phyloP scores from a whole-genome alignment of 2,888 invertebrate genomes.

The Epinotia ramella region DNA sequence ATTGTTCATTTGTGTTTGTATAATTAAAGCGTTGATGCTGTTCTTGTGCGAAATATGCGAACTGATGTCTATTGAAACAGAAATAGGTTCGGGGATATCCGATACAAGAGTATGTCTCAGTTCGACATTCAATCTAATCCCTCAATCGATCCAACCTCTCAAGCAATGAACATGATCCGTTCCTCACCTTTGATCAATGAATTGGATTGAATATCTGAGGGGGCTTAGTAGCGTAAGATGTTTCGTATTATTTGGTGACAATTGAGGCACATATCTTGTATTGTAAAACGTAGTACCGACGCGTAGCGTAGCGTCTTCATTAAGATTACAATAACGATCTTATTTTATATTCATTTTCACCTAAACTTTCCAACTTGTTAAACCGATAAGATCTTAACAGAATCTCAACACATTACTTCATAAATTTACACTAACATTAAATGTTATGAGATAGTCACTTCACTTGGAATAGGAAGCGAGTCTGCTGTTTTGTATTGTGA shows the following conservation, averaged over 20 bases:
- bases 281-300: constrained; percentile 62
- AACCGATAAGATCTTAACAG: constrained; percentile 61
- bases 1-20: constrained; percentile 83
- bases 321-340: constrained; percentile 53
- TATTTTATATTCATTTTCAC: constrained; percentile 53
- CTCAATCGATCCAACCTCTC: neutral
- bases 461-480: constrained; percentile 54
- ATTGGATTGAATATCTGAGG: constrained; percentile 4
- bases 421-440: constrained; percentile 61
- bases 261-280: constrained; percentile 73
- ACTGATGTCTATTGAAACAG: neutral
- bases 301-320: constrained; percentile 53
- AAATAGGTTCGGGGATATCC: constrained; percentile 3
- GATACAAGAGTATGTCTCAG: constrained; percentile 4
- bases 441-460: constrained; percentile 68
- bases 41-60: constrained; percentile 10
- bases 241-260: constrained; percentile 61
- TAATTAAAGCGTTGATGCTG: constrained; percentile 60
- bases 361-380: constrained; percentile 61
- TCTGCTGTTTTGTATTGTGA: constrained; percentile 26
- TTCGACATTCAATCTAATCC: constrained; percentile 8
- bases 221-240: neutral
- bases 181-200: neutral
- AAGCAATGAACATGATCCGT: neutral
- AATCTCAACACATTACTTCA: constrained; percentile 67